Evolutionary conservation across 2,113 vertebrate genomes (phyloP).

Genomic region (Dipodomys merriami): DNA sequence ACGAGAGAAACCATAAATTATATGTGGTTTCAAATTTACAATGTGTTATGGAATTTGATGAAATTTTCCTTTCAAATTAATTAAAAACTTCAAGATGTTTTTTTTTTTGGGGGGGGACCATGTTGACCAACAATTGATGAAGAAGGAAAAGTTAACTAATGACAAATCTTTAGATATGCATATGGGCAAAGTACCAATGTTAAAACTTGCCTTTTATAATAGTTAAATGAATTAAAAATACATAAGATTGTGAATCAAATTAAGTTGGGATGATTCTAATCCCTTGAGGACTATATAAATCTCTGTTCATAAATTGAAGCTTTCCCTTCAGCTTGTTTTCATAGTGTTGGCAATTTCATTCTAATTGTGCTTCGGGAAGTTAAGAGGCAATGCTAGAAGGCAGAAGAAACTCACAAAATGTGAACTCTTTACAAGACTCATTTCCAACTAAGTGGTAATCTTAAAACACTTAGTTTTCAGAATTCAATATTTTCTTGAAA

Average conservation of each 20-base stretch:
- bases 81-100: conserved; percentile 42
- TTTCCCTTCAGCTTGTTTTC: conserved; percentile 12
- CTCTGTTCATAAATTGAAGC: neutral
- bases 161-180: conserved; percentile 46
- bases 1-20: conserved; percentile 25
- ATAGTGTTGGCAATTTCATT: conserved; percentile 7
- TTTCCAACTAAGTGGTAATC: neutral
- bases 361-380: neutral
- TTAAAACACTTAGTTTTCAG: neutral
- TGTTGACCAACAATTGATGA: conserved; percentile 33
- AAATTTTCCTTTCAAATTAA: conserved; percentile 52
- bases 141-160: conserved; percentile 52
- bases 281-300: conserved; percentile 17
- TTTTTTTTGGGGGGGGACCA: neutral
- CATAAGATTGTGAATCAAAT: conserved; percentile 53
- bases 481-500: neutral
- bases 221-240: conserved; percentile 70
- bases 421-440: neutral
- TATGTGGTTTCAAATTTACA: conserved; percentile 52
- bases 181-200: conserved; percentile 35
- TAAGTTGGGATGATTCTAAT: conserved; percentile 56
- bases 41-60: conserved; percentile 56
- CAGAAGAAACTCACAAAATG: neutral
- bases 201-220: conserved; percentile 64
- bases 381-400: neutral